Evolutionary conservation across 2,113 vertebrate genomes (phyloP).

Genomic region (Athene noctua): DNA sequence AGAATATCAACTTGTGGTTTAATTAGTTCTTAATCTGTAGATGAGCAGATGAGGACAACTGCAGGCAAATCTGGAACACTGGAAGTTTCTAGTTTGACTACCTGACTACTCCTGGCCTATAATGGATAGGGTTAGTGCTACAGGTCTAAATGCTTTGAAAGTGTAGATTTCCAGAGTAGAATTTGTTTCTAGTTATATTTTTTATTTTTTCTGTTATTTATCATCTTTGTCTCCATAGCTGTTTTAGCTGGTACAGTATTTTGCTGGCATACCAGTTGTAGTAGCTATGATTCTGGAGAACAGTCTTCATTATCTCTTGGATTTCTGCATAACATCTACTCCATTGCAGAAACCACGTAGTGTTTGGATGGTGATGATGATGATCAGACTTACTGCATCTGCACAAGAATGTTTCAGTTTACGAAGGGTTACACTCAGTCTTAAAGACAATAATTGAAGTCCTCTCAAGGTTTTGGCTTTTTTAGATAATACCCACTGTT

Average conservation of each 20-base stretch:
- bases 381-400: background rate
- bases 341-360: background rate
- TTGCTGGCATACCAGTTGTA: background rate
- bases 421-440: background rate
- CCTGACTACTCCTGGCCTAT: background rate
- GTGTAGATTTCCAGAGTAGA: fast-evolving
- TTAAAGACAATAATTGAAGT: background rate
- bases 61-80: background rate
- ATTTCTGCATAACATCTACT: background rate
- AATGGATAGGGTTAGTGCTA: background rate
- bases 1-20: background rate
- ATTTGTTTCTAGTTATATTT: background rate
- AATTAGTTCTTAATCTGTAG: background rate
- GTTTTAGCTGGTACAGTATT: background rate
- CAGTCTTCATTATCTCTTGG: background rate
- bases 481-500: background rate
- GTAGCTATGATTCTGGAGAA: background rate
- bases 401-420: background rate
- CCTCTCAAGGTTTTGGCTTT: background rate
- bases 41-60: background rate
- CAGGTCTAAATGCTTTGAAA: background rate
- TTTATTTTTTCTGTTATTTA: background rate
- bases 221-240: background rate
- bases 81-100: background rate
- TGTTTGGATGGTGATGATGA: background rate